Base-by-base conservation (phyloP, 1,140 invertebrate species). In the Caenorhabditis tropicalis region DNA sequence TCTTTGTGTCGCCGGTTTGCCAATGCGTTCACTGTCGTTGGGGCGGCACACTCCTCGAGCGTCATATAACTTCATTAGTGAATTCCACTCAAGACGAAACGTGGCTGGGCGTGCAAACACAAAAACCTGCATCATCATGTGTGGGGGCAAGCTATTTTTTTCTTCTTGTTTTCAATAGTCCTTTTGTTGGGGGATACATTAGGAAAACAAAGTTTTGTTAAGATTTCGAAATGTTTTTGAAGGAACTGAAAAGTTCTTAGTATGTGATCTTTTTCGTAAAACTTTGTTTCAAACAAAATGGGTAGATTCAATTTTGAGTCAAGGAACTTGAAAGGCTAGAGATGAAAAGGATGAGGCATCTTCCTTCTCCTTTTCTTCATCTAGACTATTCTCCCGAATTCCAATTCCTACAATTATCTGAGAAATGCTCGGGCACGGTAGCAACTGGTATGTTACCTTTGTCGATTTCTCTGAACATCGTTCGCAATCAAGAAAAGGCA, bases 391-490 rank as follows among this genome's bases (percentile, higher is more conserved):
- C 10, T 24, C 24, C 0, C 7, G 7, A 6, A 19, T n/a, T 15
- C 12, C 12, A 5, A 6, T 5, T 43, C 12, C 39, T 5, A 43
- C 39, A 43, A 5, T 43, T 51, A 19, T 51, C 7, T n/a, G n/a
- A 51, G 29, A 39, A 21, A 74, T 74, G 65, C 21, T 74, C 3
- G 65, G 65, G 21, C 36, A 74, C n/a, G 65, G 65, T 21, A 43
- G 24, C 36, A 74, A 74, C 29, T 74, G 33, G 65, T 74, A 74
- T 46, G 31, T 65, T 24, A 65, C 58, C 6, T 65, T 65, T 36
- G 65, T 74, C n/a, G 65, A 74, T n/a, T 74, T 74, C 29, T 74
- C 65, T n/a, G 65, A 74, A 74, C 65, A 74, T 36, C 65, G 9
- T 3, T 74, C 65, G 19, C 65, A 74, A 19, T 74, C 65, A 24